Evolutionary conservation across 2,797 vertebrate species (phyloP).

Genomic region (Notamacropus eugenii): DNA sequence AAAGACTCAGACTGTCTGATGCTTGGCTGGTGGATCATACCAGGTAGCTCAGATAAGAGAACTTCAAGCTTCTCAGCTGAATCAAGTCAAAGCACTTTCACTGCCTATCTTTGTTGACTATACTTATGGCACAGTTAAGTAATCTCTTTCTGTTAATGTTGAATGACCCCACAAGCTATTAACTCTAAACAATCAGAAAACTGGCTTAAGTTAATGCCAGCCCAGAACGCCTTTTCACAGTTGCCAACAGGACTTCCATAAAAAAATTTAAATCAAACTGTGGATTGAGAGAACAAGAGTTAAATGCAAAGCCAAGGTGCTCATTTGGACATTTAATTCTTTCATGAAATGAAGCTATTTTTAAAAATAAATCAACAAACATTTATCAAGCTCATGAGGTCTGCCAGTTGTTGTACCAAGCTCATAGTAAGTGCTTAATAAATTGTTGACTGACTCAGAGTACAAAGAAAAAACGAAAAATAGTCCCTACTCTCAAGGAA

Average conservation of each 20-base stretch:
- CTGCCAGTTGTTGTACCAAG: neutral
- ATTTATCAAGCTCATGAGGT: neutral
- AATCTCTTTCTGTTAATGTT: neutral
- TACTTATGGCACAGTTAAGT: neutral
- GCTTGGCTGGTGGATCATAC: neutral
- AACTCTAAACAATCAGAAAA: neutral
- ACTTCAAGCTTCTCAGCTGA: neutral
- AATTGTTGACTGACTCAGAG: neutral
- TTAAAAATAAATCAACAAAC: neutral
- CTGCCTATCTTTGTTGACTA: neutral
- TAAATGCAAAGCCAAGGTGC: neutral
- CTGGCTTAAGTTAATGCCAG: neutral
- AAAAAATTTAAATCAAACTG: neutral
- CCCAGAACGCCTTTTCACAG: neutral
- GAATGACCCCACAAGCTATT: neutral
- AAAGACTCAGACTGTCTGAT: neutral
- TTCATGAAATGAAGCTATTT: neutral
- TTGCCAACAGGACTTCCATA: neutral
- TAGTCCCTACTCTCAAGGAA: neutral
- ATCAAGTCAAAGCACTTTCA: neutral
- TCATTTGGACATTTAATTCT: neutral
- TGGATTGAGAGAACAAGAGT: neutral
- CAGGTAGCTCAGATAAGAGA: neutral
- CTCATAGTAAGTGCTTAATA: neutral
- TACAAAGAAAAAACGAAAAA: neutral